Evolutionary conservation across 2,888 invertebrate genomes (phyloP), one percentile per base, ranked within the genome.

Genomic region (Noctua pronuba): DNA sequence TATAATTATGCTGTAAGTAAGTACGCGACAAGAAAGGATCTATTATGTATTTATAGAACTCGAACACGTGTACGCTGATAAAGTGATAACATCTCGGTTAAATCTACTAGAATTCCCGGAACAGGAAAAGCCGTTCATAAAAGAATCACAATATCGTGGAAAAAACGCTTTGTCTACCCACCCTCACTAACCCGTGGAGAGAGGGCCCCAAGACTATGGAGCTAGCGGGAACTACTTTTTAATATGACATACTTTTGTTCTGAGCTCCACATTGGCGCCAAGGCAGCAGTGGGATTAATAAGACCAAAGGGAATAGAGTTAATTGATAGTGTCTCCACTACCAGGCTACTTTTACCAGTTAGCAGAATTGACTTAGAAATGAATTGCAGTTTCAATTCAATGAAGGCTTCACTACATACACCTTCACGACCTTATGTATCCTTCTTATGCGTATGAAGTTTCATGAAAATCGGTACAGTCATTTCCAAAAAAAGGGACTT

Each of bases 341-440:
- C 8, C 49, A 65, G 21, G 21, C 79, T n/a, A 68, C 10, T 41
- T 49, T 38, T 46, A 67, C 35, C 55, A 68, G 31, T 31, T 68
- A n/a, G n/a, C 31, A 60, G 31, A 77, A 62, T 41, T 31, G n/a
- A 77, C 21, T n/a, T 38, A 38, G 46, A 67, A 67, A 31, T n/a
- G 24, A 70, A 31, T 21, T 18, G n/a, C 49, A 41, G 24, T 62
- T 77, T 31, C 18, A 70, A 8, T 8, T 31, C 16, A 28, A n/a
- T 38, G 46, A 31, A 62, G 49, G 62, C 44, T 69, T 62, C 6
- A 49, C 18, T n/a, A 24, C 13, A 28, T 24, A 62, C 35, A 62
- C 10, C 18, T 16, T 49, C 28, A 18, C 49, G 28, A n/a, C n/a
- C n/a, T n/a, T n/a, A n/a, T n/a, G n/a, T n/a, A n/a, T n/a, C n/a